phyloP scores from a whole-genome alignment of 2,888 invertebrate species.

The Luperina nickerlii region DNA sequence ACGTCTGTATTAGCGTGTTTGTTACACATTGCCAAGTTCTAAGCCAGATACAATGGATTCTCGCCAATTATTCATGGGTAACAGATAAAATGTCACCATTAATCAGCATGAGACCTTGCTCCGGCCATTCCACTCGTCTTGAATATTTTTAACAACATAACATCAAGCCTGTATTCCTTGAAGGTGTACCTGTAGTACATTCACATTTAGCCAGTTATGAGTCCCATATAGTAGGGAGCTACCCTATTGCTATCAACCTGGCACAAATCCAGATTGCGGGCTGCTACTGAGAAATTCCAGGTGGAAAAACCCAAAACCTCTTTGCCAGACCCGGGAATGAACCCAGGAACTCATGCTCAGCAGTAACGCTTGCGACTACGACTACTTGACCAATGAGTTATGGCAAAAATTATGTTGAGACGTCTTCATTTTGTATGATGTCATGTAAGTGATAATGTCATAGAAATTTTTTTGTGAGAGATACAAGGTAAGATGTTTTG shows the following conservation, averaged over 20 bases:
- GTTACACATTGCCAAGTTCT: conserved; percentile 54
- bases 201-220: not conserved
- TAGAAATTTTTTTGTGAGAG: conserved; percentile 25
- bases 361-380: not conserved
- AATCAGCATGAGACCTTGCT: conserved; percentile 13
- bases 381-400: not conserved
- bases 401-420: conserved; percentile 1
- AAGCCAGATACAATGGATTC: conserved; percentile 40
- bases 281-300: not conserved
- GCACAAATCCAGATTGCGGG: not conserved
- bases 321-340: not conserved
- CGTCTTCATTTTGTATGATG: conserved; percentile 21
- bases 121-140: conserved; percentile 26
- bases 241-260: not conserved
- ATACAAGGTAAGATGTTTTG: conserved; percentile 19
- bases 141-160: conserved; percentile 22
- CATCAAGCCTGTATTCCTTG: not conserved
- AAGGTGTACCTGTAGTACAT: not conserved
- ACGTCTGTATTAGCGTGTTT: conserved; percentile 18
- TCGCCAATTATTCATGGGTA: conserved; percentile 53
- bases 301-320: not conserved
- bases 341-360: not conserved
- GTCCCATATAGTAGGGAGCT: not conserved
- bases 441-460: not conserved
- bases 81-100: conserved; percentile 30